These are phyloP conservation scores for Gopherus evgoodei DNA, from an alignment of 2,113 vertebrate species.

Conservation along the genomic window DNA sequence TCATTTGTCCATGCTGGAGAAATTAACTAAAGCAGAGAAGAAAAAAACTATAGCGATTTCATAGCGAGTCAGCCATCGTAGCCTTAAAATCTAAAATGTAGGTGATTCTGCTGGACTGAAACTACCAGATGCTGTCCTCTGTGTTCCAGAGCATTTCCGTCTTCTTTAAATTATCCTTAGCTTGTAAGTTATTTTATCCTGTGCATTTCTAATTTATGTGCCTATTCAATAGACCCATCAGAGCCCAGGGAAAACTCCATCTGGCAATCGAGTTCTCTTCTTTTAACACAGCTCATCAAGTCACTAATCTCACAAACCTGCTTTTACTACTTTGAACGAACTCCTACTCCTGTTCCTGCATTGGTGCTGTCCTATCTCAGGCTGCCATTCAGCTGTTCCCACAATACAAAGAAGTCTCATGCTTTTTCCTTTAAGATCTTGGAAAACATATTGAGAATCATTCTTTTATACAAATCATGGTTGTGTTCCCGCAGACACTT, in stretches of 20 bases:
- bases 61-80: not conserved
- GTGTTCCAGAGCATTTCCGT: not conserved
- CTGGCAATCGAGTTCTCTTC: not conserved
- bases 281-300: not conserved
- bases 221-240: not conserved
- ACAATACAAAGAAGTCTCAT: not conserved
- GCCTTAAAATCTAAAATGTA: not conserved
- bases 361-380: not conserved
- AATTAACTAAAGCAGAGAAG: not conserved
- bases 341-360: not conserved
- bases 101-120: not conserved
- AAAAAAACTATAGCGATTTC: not conserved
- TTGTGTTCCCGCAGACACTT: not conserved
- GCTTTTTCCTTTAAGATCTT: rapidly evolving
- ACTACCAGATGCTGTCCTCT: not conserved
- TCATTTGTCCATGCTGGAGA: not conserved
- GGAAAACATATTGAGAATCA: not conserved
- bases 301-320: not conserved
- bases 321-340: not conserved
- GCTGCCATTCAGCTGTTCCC: not conserved
- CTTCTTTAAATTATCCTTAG: not conserved
- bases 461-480: not conserved
- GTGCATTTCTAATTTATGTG: not conserved
- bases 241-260: not conserved
- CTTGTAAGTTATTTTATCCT: not conserved